phyloP scores from a whole-genome alignment of 2,888 invertebrate species.

The Melinopterus prodromus region DNA sequence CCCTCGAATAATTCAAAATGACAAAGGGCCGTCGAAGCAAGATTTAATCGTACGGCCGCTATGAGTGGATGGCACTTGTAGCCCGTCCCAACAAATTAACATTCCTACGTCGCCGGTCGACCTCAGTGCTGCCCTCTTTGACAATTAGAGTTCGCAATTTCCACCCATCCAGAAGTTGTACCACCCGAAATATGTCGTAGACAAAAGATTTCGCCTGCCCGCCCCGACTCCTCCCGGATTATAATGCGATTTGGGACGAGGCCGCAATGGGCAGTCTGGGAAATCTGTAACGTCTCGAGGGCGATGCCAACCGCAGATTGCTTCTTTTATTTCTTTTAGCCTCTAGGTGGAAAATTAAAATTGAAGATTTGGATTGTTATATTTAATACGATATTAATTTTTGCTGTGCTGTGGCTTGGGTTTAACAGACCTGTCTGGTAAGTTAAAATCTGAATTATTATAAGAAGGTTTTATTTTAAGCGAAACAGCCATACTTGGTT shows the following conservation, averaged over 20 bases:
- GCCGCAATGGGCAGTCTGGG: background rate
- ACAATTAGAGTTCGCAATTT: background rate
- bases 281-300: background rate
- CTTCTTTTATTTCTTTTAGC: background rate
- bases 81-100: slow-evolving; percentile 13
- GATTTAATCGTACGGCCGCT: slow-evolving; percentile 16
- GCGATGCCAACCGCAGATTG: background rate
- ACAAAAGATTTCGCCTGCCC: background rate
- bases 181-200: background rate
- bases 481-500: too few relatives aligned
- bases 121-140: background rate
- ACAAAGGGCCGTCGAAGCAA: slow-evolving; percentile 14
- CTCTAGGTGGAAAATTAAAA: too few relatives aligned
- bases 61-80: background rate
- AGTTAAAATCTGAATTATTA: too few relatives aligned
- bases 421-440: too few relatives aligned
- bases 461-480: too few relatives aligned
- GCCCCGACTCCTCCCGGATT: background rate
- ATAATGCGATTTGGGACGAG: slow-evolving; percentile 5
- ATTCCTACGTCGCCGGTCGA: slow-evolving; percentile 12
- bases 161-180: background rate
- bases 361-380: too few relatives aligned
- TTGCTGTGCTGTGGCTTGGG: too few relatives aligned
- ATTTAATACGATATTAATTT: too few relatives aligned
- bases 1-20: background rate